Evolutionary conservation across 2,888 invertebrate species (phyloP).

Genomic region (Drosophila subquinaria): DNA sequence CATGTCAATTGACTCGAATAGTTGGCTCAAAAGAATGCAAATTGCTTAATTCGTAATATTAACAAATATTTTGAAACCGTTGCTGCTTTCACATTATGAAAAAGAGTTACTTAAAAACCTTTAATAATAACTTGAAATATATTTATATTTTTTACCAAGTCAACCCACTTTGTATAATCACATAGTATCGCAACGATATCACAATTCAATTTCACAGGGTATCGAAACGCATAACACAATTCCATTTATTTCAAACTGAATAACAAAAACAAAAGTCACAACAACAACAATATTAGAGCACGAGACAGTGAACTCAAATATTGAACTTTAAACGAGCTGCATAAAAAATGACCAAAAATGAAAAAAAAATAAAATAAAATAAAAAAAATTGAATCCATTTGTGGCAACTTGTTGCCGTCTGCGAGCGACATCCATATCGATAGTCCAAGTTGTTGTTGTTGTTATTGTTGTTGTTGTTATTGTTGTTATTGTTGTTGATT

Average conservation of each 20-base stretch:
- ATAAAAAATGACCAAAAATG: constrained; percentile 22
- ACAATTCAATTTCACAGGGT: not conserved
- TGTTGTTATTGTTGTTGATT: constrained; percentile 40
- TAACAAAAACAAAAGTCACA: constrained; percentile 5
- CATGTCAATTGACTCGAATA: constrained; percentile 5
- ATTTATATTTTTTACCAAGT: no score
- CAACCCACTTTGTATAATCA: not conserved
- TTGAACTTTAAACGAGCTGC: constrained; percentile 53
- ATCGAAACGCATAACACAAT: not conserved
- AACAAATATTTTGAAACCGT: no score
- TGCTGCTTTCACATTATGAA: no score
- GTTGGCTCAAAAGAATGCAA: constrained; percentile 1
- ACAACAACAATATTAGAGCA: constrained; percentile 25
- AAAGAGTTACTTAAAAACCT: no score
- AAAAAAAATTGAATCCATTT: constrained; percentile 49
- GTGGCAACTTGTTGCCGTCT: constrained; percentile 72
- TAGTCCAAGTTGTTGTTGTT: not conserved
- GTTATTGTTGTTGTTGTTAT: not conserved
- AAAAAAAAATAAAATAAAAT: constrained; percentile 27
- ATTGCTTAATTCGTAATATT: not conserved
- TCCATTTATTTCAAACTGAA: constrained; percentile 16
- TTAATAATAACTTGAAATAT: no score
- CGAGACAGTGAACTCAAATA: constrained; percentile 66
- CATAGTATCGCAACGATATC: not conserved
- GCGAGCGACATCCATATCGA: constrained; percentile 29